Base-by-base conservation (phyloP, 1,140 invertebrate genomes). In the Drosophila triauraria region DNA sequence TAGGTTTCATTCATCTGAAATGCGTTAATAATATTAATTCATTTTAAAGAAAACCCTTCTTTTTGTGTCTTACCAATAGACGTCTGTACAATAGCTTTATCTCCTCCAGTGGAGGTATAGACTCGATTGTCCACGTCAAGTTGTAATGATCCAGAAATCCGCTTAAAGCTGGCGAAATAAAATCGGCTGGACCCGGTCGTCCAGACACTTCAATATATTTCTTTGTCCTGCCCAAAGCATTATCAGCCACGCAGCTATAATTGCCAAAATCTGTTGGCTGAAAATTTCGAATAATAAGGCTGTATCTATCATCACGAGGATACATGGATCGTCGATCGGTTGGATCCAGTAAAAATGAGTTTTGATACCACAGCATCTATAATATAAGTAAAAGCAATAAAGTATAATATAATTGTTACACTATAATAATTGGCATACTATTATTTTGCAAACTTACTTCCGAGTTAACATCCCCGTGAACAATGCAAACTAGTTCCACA, bases 191-290 rank as follows among this genome's bases (percentile, higher is more conserved):
- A 5, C 93, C 93, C 4, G 94, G 94, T 38, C 93, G 84, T 10
- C 94, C 94, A 25, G 93, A 93, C 10, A 94, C 91, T 80, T 94
- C 93, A 75, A 94, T 94, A 60, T 93, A 93, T 75, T 93, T 94
- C 79, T 93, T 94, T 23, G 93, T 93, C 51, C 93, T 86, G 15
- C 93, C 93, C 25, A 94, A 68, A 9, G 93, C 92, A 82, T 94
- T 94, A 42, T 94, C 93, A 27, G 93, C 93, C 9, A 94, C 93
- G 72, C 93, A 94, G 64, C 93, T 94, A 69, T 94, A 94, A 72
- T 95, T 95, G 17, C 94, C 95, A 88, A 95, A 95, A 86, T 95
- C 95, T 4, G 93, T 92, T n/a, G 91, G 91, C 59, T 94, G 94
- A 9, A 95, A 94, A 72, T 94, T 94, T 23, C 93, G 92, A 13